Conservation (phyloP, 2,113 vertebrate genomes). For the Haliaeetus leucogaster region DNA sequence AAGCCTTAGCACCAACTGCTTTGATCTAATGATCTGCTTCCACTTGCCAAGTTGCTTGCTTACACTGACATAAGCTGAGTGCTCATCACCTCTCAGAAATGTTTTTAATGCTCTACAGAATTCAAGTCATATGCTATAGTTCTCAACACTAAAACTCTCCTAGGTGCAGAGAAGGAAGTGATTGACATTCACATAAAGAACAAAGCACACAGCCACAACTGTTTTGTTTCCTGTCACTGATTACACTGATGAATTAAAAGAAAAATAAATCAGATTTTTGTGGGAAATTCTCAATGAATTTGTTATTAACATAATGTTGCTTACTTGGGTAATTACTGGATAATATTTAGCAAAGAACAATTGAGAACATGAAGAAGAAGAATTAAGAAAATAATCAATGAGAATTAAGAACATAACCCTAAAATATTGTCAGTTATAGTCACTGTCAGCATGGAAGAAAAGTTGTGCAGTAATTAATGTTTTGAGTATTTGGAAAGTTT, state of each 20-base stretch:
- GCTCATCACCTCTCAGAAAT: not conserved
- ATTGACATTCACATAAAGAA: slow-evolving; percentile 37
- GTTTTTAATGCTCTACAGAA: not conserved
- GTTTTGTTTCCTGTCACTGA: slow-evolving; percentile 18
- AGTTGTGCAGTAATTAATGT: not conserved
- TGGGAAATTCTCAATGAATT: slow-evolving; percentile 16
- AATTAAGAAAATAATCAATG: slow-evolving; percentile 38
- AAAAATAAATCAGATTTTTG: slow-evolving; percentile 2
- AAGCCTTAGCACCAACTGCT: not conserved
- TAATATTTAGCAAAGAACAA: slow-evolving; percentile 23
- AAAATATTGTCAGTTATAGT: not conserved
- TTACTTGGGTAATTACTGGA: not conserved
- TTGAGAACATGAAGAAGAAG: not conserved
- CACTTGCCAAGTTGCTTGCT: not conserved
- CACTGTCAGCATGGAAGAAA: not conserved
- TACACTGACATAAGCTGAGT: not conserved
- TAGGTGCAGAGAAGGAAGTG: not conserved
- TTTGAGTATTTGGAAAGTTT: slow-evolving; percentile 10
- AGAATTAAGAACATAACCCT: slow-evolving; percentile 5
- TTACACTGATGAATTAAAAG: not conserved
- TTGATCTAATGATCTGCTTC: not conserved
- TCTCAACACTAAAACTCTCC: slow-evolving; percentile 7
- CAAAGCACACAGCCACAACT: slow-evolving; percentile 36
- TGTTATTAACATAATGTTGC: not conserved
- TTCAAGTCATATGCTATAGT: not conserved